Percentiles rank a stretch among this genome's conserved stretches.
Conservation (phyloP, 2,888 invertebrate species). For the Cephus pygmeus region DNA sequence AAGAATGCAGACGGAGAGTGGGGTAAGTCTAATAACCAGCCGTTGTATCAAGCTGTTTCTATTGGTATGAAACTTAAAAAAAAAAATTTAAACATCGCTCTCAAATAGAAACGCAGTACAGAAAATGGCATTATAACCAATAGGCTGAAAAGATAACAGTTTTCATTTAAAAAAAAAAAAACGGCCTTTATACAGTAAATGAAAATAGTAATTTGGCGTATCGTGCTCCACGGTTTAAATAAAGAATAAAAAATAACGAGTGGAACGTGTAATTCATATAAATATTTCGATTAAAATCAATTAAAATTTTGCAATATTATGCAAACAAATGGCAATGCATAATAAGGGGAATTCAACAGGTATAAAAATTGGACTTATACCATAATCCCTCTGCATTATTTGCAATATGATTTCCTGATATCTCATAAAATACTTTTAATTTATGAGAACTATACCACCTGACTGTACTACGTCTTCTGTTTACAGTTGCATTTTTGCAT, state of each 20-base stretch:
- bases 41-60: background rate
- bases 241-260: background rate
- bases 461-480: background rate
- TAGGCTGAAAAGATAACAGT: background rate
- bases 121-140: too few relatives aligned
- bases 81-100: background rate
- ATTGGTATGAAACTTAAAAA: background rate
- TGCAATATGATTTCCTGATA: background rate
- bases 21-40: background rate
- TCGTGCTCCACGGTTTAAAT: background rate
- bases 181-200: background rate
- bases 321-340: background rate
- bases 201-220: background rate
- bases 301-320: background rate
- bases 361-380: background rate
- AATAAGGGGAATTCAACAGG: background rate
- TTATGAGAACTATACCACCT: too few relatives aligned
- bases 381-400: slow-evolving; percentile 3
- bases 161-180: background rate
- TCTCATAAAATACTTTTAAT: background rate
- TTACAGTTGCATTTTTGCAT: background rate
- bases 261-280: background rate
- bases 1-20: background rate
- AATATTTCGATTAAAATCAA: background rate
- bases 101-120: background rate